Conservation (phyloP, 2,888 invertebrate genomes). For the Melangyna quadrimaculata region DNA sequence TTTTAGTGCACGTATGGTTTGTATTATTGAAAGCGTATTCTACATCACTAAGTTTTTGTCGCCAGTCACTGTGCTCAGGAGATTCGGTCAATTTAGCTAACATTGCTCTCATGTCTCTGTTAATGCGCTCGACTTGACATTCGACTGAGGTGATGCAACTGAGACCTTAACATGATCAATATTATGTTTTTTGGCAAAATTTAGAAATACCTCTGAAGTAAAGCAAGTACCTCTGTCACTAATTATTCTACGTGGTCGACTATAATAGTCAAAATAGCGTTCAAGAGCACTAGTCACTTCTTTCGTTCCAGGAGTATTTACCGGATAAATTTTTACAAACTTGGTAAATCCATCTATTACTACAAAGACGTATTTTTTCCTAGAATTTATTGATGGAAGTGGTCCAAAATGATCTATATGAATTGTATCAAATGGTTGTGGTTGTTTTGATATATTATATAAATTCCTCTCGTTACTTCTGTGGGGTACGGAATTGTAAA, state of each 20-base stretch:
- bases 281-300: conserved; percentile 4
- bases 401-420: no score
- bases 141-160: conserved; percentile 40
- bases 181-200: conserved; percentile 12
- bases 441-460: conserved; percentile 9
- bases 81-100: no score
- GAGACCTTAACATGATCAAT: conserved; percentile 34
- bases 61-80: no score
- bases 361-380: no score
- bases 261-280: conserved; percentile 22
- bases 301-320: not conserved
- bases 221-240: conserved; percentile 41
- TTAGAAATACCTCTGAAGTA: conserved; percentile 33
- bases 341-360: conserved; percentile 23
- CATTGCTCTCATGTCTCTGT: not conserved
- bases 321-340: conserved; percentile 15
- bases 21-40: no score
- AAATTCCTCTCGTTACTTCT: conserved; percentile 11
- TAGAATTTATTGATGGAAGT: no score
- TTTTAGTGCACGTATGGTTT: no score
- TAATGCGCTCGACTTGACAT: conserved; percentile 40
- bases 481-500: not conserved
- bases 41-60: no score
- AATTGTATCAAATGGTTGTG: conserved; percentile 14
- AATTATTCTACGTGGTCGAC: conserved; percentile 35